Base-by-base conservation (phyloP, 2,113 vertebrate genomes). In the Pandion haliaetus region DNA sequence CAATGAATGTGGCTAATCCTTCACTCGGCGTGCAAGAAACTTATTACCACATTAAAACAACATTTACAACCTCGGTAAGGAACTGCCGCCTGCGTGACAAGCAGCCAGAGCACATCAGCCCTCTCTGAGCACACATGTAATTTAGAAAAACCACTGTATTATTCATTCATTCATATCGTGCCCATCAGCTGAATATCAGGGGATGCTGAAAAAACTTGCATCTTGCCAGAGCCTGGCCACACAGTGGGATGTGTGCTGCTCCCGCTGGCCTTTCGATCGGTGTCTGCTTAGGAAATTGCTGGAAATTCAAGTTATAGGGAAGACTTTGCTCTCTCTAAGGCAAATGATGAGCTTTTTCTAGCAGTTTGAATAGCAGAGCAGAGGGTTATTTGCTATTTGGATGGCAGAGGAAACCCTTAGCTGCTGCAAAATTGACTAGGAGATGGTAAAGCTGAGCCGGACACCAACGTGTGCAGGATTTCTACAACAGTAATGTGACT, bases 261-360 rank as follows among this genome's bases (percentile, higher is more conserved):
- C 47, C 82, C 2, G 0, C 11, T 2, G 20, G 47, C 62, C 45
- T 63, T 67, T 40, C 0, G 3, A 9, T 6, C 2, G 0, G 17
- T 14, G 26, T 9, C 71, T 72, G n/a, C 62, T 61, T 38, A 40
- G 31, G 10, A 34, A 73, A 78, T 16, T 11, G 25, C 26, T 42
- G 80, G 63, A 82, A 90, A 85, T 73, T 12, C n/a, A n/a, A 29
- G 32, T 28, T 65, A 18, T 1, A 40, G n/a, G 61, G 25, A 36
- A 31, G n/a, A 14, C 13, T 21, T 78, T 47, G 9, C 44, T 52
- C 25, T 67, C 44, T 42, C 0, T 20, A 6, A 14, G 59, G 36
- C 21, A 36, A n/a, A 44, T 0, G 5, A 20, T 11, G 45, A 58
- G 28, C 10, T 76, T 73, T 78, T 58, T 8, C 13, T 5, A 19